A percentile compares a stretch with the other conserved stretches of the same genome.
Conservation (phyloP, 2,797 vertebrate species). For the Sylvia borin region DNA sequence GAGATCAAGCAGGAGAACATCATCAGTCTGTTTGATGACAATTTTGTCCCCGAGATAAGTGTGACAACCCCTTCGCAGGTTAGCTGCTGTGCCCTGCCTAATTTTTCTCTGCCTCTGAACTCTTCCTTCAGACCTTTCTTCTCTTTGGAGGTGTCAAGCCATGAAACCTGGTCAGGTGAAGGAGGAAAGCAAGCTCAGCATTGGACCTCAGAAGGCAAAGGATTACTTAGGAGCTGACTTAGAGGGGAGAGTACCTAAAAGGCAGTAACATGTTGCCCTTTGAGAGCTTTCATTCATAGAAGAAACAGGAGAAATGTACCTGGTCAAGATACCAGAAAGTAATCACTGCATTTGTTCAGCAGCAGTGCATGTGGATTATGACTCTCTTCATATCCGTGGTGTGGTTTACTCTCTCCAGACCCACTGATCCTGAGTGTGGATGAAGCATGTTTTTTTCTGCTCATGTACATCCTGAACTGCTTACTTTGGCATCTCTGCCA, state of each 20-base stretch:
- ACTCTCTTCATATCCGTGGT: not conserved
- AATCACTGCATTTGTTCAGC: not conserved
- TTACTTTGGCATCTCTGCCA: not conserved
- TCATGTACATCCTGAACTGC: not conserved
- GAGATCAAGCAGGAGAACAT: constrained; percentile 98
- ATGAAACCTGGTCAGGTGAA: constrained; percentile 69
- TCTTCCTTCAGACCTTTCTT: constrained; percentile 10
- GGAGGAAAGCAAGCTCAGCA: not conserved
- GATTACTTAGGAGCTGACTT: not conserved
- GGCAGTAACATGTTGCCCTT: not conserved
- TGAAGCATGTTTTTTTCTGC: not conserved
- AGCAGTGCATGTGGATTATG: not conserved
- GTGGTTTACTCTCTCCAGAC: not conserved
- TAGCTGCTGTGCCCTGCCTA: constrained; percentile 74
- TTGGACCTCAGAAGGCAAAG: not conserved
- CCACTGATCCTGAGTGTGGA: not conserved
- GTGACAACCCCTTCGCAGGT: constrained; percentile 98
- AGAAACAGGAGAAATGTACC: not conserved
- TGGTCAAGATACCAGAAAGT: not conserved
- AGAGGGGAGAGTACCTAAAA: not conserved
- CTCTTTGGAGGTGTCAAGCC: constrained; percentile 57
- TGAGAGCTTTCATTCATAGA: not conserved
- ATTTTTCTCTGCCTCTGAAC: constrained; percentile 33
- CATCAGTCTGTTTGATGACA: constrained; percentile 95
- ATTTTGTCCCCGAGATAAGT: constrained; percentile 92